Base-by-base conservation (phyloP, 2,888 invertebrate genomes). In the Apamea epomidion region DNA sequence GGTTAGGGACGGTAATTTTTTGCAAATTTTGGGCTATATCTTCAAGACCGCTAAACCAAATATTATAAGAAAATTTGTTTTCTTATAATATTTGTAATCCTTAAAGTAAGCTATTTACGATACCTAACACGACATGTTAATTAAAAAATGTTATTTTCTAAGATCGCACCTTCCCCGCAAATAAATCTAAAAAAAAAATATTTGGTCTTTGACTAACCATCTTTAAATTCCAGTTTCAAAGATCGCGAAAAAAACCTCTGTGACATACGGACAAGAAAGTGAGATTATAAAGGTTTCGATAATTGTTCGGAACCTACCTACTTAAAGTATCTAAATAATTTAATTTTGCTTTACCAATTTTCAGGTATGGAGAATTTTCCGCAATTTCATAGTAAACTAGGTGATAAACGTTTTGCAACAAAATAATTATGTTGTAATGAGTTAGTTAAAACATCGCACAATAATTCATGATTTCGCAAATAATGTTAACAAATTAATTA, bases 391-490 rank as follows among this genome's bases (percentile, higher is more conserved):
- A 65, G 48, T 37, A 74, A 48, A 45, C 45, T 45, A 51, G 18
- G 32, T 5, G n/a, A 18, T 64, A n/a, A 72, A 76, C 6, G 65
- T 58, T 58, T 42, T 42, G 42, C 21, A 25, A 74, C 21, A 45
- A 58, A 78, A 74, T 58, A 48, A 68, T 67, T 37, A 67, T 29
- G 16, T 29, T 54, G 42, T 65, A 58, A 65, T 25, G 7, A 73
- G 25, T 7, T 3, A 65, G 29, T 18, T n/a, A 21, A n/a, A 71
- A 5, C 25, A 18, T 25, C 25, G 45, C 32, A n/a, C 29, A 18
- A 14, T 21, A 48, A 21, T 72, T 37, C 16, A 6, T 48, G n/a
- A 32, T 67, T 68, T n/a, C 21, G 7, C n/a, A 51, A 67, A 65
- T 64, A 25, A 32, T 64, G 29, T 62, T 32, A 48, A 18, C 45